These are phyloP conservation scores for Synergus japonicus DNA, from an alignment of 2,888 invertebrate genomes.

Conservation along the genomic window DNA sequence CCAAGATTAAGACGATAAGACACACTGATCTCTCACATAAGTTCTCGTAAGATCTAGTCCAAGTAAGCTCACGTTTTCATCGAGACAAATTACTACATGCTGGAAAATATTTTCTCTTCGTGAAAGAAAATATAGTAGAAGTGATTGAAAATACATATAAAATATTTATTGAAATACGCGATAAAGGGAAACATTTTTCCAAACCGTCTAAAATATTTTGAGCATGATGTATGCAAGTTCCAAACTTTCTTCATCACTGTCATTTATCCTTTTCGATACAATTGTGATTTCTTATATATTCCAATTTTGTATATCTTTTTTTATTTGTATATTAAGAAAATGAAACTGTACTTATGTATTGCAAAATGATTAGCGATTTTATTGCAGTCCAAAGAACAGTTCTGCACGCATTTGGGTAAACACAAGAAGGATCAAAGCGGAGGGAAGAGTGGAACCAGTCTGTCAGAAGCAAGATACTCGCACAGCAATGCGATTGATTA, in stretches of 20 bases:
- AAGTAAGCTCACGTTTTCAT: slow-evolving; percentile 38
- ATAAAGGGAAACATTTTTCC: too few relatives aligned
- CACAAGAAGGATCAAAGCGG: slow-evolving; percentile 4
- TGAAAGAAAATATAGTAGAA: background rate
- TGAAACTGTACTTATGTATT: background rate
- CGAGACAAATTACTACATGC: slow-evolving; percentile 53
- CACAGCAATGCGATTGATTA: slow-evolving; percentile 65
- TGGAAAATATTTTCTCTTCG: slow-evolving; percentile 47
- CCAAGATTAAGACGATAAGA: slow-evolving; percentile 58
- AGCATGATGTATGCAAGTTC: too few relatives aligned
- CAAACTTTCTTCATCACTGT: too few relatives aligned
- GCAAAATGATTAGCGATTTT: background rate
- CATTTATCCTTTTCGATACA: too few relatives aligned
- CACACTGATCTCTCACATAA: slow-evolving; percentile 62
- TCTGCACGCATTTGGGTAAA: background rate
- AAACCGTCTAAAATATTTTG: too few relatives aligned
- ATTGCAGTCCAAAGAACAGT: background rate
- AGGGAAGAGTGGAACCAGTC: background rate
- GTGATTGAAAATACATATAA: background rate
- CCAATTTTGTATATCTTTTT: too few relatives aligned
- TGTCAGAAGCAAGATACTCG: slow-evolving; percentile 25
- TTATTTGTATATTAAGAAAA: too few relatives aligned
- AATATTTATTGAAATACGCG: too few relatives aligned
- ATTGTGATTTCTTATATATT: too few relatives aligned
- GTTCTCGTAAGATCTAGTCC: slow-evolving; percentile 59